Percentiles rank a stretch among this genome's conserved stretches.
These are phyloP conservation scores for Ctenicera cuprea DNA, from an alignment of 2,888 invertebrate species.

Conservation along the genomic window DNA sequence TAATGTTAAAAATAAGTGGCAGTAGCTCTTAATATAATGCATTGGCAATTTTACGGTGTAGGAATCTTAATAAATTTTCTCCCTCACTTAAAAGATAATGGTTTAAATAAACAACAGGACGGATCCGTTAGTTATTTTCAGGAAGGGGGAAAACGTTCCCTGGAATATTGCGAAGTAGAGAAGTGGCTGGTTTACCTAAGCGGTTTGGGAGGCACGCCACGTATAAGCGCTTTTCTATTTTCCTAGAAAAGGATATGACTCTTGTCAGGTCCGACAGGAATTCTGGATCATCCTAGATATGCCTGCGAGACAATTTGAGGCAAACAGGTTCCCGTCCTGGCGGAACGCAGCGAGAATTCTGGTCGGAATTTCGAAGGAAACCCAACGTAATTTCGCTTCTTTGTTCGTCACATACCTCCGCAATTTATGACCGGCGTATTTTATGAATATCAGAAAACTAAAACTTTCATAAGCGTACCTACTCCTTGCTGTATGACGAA, in stretches of 20 bases:
- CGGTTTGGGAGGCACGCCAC: conserved; percentile 45
- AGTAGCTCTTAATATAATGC: conserved; percentile 40
- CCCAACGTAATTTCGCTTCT: conserved; percentile 50
- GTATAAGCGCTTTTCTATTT: conserved; percentile 53
- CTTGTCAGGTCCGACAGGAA: conserved; percentile 56
- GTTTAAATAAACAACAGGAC: conserved; percentile 40
- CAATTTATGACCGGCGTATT: conserved; percentile 51
- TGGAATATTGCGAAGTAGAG: neutral
- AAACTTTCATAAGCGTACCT: conserved; percentile 43
- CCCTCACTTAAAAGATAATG: conserved; percentile 38
- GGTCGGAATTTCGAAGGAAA: conserved; percentile 57
- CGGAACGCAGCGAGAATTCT: conserved; percentile 61
- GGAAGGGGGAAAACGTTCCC: neutral
- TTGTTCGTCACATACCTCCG: conserved; percentile 52
- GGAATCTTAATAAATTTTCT: conserved; percentile 41
- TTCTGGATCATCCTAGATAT: conserved; percentile 60
- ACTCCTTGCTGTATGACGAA: conserved; percentile 42
- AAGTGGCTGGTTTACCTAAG: conserved; percentile 32
- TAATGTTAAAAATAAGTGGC: conserved; percentile 12
- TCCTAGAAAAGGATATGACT: conserved; percentile 51
- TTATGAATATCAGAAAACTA: conserved; percentile 46
- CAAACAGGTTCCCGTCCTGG: conserved; percentile 57
- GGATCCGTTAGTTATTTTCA: conserved; percentile 13
- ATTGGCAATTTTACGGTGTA: conserved; percentile 42
- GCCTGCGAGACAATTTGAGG: conserved; percentile 61